These are phyloP conservation scores for Ligdia adustata DNA, from an alignment of 2,888 invertebrate species.

Conservation along the genomic window DNA sequence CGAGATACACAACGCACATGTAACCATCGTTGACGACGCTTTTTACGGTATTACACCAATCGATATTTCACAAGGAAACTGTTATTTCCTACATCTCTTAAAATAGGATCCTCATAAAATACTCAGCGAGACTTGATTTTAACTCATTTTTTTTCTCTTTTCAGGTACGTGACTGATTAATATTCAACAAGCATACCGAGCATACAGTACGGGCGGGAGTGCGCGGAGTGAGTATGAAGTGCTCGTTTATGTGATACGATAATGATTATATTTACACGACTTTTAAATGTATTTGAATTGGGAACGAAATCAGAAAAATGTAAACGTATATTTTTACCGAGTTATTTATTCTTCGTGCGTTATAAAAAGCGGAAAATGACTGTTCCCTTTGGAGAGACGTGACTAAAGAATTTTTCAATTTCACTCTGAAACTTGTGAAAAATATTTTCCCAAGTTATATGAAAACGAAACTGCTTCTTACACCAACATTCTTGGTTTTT, in stretches of 20 bases:
- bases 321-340: background rate
- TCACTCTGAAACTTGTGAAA: background rate
- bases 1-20: too few relatives aligned
- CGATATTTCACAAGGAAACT: too few relatives aligned
- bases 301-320: background rate
- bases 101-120: constrained; percentile 3
- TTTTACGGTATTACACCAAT: too few relatives aligned
- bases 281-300: constrained; percentile 16
- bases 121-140: constrained; percentile 10
- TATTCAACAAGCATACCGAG: constrained; percentile 41
- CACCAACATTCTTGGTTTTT: constrained; percentile 1
- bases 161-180: constrained; percentile 55
- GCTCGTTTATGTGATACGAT: constrained; percentile 27
- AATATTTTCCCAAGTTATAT: constrained; percentile 7
- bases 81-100: too few relatives aligned
- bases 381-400: background rate
- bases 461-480: constrained; percentile 4
- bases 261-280: constrained; percentile 18
- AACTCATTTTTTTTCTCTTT: constrained; percentile 31
- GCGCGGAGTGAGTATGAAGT: constrained; percentile 45
- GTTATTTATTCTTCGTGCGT: background rate
- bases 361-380: background rate
- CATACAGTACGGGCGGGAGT: constrained; percentile 41
- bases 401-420: background rate
- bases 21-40: too few relatives aligned